These are phyloP conservation scores for Rotaria sp. DNA, from an alignment of 2,888 invertebrate genomes.

Conservation along the genomic window DNA sequence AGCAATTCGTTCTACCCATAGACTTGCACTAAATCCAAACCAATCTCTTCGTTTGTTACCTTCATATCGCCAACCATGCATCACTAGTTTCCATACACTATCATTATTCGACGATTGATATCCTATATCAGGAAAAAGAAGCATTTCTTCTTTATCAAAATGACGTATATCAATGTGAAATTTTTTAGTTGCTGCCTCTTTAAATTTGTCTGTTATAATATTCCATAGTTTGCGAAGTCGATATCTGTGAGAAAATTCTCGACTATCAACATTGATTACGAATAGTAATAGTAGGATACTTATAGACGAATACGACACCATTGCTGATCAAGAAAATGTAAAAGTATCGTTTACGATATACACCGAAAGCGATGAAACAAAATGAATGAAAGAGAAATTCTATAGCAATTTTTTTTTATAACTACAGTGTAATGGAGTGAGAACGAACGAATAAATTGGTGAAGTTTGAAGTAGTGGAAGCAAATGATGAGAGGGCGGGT, in stretches of 20 bases:
- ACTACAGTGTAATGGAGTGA: neutral
- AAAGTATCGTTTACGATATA: neutral
- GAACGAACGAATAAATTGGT: neutral
- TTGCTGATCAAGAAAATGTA: neutral
- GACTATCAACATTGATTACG: neutral
- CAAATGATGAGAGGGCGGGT: neutral
- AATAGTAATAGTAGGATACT: neutral
- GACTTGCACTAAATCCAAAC: neutral
- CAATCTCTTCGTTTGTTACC: neutral
- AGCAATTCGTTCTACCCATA: neutral
- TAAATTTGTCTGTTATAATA: neutral
- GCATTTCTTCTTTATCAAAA: conserved; percentile 10
- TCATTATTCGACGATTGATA: neutral
- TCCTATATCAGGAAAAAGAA: neutral
- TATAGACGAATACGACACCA: neutral
- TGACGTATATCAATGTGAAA: neutral
- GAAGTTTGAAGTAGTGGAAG: neutral
- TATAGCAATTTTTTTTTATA: neutral
- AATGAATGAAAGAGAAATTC: neutral
- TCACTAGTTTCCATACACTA: neutral
- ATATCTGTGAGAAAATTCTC: neutral
- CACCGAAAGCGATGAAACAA: neutral
- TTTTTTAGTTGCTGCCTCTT: neutral
- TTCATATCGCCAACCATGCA: neutral
- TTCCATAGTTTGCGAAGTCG: neutral